These are phyloP conservation scores for Leucosticte australis DNA, from an alignment of 2,113 vertebrate genomes.

Conservation along the genomic window DNA sequence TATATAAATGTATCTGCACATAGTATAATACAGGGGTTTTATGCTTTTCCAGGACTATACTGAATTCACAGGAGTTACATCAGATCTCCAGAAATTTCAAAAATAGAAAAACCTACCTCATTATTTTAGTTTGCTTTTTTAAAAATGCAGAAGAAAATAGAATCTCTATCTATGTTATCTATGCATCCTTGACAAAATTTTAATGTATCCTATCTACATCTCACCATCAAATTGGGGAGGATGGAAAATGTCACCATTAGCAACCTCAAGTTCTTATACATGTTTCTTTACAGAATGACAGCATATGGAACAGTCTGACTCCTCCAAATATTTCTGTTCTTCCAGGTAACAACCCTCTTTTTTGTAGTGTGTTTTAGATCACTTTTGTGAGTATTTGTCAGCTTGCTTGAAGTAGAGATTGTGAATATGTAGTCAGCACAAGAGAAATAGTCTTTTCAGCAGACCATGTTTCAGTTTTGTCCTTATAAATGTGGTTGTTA, in stretches of 20 bases:
- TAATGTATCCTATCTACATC: neutral
- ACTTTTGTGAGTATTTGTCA: neutral
- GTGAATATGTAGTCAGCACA: neutral
- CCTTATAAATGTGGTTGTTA: neutral
- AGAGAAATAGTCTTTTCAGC: neutral
- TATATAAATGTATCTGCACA: neutral
- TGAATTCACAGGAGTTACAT: neutral
- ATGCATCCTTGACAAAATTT: neutral
- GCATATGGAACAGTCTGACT: neutral
- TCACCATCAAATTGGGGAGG: neutral
- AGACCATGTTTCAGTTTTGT: accelerated
- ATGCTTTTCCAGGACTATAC: neutral
- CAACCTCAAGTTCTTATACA: neutral
- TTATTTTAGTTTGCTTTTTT: neutral
- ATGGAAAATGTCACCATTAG: neutral
- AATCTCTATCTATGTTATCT: neutral
- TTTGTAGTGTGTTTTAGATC: neutral
- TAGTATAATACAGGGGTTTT: neutral
- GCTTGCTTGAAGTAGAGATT: neutral
- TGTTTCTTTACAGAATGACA: neutral
- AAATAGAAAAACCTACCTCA: neutral
- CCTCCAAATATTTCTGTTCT: neutral
- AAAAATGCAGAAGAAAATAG: neutral
- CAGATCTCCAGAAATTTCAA: neutral
- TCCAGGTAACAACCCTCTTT: neutral